Evolutionary conservation across 2,888 invertebrate genomes (phyloP).

Genomic region (Hypselothyrea guttata): DNA sequence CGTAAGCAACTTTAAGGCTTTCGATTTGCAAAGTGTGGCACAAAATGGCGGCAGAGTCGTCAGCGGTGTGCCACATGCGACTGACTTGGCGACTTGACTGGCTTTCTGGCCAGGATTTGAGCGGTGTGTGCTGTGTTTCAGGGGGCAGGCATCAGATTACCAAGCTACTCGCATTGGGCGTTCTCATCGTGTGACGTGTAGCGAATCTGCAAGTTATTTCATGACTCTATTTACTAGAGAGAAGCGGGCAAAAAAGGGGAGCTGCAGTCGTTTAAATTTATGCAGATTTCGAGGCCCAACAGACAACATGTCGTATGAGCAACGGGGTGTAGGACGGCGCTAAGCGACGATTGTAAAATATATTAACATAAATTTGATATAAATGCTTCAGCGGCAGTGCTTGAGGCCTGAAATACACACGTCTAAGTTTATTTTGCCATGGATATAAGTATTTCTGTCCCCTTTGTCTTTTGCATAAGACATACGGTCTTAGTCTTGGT

Average conservation of each 20-base stretch:
- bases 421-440: neutral
- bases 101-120: constrained; percentile 15
- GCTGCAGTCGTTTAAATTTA: constrained; percentile 52
- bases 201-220: constrained; percentile 70
- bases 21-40: constrained; percentile 56
- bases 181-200: constrained; percentile 53
- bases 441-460: too few relatives aligned
- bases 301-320: constrained; percentile 50
- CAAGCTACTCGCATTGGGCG: constrained; percentile 10
- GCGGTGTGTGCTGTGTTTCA: constrained; percentile 2
- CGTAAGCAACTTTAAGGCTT: constrained; percentile 68
- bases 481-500: constrained; percentile 1
- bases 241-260: constrained; percentile 34
- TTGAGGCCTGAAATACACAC: constrained; percentile 21
- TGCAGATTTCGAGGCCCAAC: constrained; percentile 58
- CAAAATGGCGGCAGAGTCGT: constrained; percentile 31
- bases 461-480: too few relatives aligned
- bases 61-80: constrained; percentile 50
- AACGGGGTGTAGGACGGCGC: neutral
- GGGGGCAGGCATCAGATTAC: constrained; percentile 26
- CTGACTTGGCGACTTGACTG: too few relatives aligned
- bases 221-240: constrained; percentile 74
- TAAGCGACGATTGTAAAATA: constrained; percentile 67
- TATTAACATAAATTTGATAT: constrained; percentile 80
- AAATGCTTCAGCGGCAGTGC: constrained; percentile 60